A percentile compares a stretch with the other conserved stretches of the same genome.
These are phyloP conservation scores for Nymphalis polychloros DNA, from an alignment of 2,888 invertebrate genomes.

Conservation along the genomic window DNA sequence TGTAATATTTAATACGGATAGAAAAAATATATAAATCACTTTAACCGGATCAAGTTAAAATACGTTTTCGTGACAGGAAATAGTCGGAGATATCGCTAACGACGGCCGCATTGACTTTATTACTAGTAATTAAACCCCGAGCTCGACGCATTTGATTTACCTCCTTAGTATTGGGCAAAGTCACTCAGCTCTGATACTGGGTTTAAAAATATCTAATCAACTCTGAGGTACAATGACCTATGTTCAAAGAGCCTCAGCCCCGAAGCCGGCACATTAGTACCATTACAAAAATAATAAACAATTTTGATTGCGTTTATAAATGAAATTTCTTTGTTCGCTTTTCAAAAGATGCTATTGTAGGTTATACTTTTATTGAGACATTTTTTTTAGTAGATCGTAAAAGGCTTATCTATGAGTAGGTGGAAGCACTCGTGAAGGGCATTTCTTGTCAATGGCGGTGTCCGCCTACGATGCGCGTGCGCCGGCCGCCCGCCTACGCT, in stretches of 20 bases:
- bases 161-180: conserved; percentile 48
- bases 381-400: conserved; percentile 25
- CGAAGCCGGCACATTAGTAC: background rate
- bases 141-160: conserved; percentile 64
- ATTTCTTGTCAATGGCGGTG: conserved; percentile 66
- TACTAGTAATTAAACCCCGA: conserved; percentile 65
- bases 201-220: conserved; percentile 51
- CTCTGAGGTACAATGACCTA: conserved; percentile 47
- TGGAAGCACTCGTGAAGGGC: conserved; percentile 51
- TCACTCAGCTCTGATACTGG: conserved; percentile 50
- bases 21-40: conserved; percentile 3
- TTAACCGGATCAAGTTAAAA: background rate
- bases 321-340: conserved; percentile 41
- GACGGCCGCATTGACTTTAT: conserved; percentile 65
- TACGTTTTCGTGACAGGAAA: conserved; percentile 61
- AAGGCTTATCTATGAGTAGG: conserved; percentile 54
- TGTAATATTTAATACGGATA: background rate
- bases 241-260: conserved; percentile 3
- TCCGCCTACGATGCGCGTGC: conserved; percentile 66
- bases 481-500: conserved; percentile 67
- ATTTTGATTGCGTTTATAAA: background rate
- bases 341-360: conserved; percentile 36
- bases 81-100: conserved; percentile 44
- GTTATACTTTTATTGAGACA: conserved; percentile 29
- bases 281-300: background rate